Evolutionary conservation across 2,888 invertebrate species (phyloP).

Genomic region (Tetanocera ferruginea): DNA sequence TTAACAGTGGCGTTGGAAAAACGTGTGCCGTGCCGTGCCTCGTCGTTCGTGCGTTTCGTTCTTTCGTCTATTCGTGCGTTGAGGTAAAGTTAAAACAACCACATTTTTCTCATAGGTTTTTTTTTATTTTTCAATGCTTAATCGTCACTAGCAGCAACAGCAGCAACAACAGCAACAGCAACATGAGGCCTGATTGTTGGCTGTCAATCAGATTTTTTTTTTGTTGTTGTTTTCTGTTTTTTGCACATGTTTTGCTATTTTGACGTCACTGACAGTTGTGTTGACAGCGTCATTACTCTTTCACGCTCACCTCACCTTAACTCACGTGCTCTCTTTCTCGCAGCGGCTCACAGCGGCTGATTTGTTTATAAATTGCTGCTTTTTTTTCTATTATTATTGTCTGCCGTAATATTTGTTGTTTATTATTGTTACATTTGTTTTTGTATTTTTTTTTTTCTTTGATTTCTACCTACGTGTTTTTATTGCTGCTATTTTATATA

Average conservation of each 20-base stretch:
- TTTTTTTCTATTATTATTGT: not conserved
- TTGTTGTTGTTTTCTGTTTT: not conserved
- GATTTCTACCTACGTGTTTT: not conserved
- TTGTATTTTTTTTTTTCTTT: not conserved
- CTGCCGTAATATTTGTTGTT: not conserved
- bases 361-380: not conserved
- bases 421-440: slow-evolving; percentile 5
- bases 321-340: not conserved
- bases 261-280: slow-evolving; percentile 29
- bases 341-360: not conserved
- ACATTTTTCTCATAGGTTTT: not conserved
- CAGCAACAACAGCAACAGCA: not conserved
- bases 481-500: not conserved
- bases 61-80: too few relatives aligned
- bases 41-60: too few relatives aligned
- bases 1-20: too few relatives aligned
- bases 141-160: not conserved
- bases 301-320: not conserved
- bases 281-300: slow-evolving; percentile 14
- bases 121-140: not conserved
- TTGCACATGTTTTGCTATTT: slow-evolving; percentile 24
- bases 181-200: not conserved
- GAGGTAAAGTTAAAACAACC: too few relatives aligned
- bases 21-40: too few relatives aligned
- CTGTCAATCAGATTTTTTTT: not conserved